phyloP scores from a whole-genome alignment of 2,113 vertebrate species.

The Phalacrocorax carbo region DNA sequence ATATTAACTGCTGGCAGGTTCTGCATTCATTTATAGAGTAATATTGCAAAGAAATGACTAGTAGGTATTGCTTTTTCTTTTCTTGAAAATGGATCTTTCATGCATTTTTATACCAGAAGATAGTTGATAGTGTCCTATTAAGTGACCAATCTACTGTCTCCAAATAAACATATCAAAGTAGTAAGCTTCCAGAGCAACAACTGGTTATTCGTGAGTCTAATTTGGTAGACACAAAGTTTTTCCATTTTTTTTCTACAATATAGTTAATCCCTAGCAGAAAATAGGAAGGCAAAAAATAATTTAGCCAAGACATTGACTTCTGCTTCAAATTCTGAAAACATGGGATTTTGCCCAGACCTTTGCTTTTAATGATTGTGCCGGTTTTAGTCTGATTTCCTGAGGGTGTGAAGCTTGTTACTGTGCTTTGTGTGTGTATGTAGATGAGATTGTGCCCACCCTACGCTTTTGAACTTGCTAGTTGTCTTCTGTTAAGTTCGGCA shows the following conservation, averaged over 20 bases:
- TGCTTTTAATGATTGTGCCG: slow-evolving; percentile 11
- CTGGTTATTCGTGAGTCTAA: background rate
- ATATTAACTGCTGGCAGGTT: slow-evolving; percentile 47
- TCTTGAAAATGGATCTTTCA: background rate
- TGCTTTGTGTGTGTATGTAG: slow-evolving; percentile 16
- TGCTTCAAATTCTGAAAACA: background rate
- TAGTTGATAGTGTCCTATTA: background rate
- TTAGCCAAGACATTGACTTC: slow-evolving; percentile 24
- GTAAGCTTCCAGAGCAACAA: background rate
- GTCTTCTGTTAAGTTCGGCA: background rate
- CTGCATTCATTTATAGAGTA: background rate
- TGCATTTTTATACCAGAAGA: background rate
- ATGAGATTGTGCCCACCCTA: slow-evolving; percentile 19
- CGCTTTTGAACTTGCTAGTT: slow-evolving; percentile 21
- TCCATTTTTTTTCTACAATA: background rate
- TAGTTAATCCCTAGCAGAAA: background rate
- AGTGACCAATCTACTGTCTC: background rate
- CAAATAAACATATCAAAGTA: background rate
- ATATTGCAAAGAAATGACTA: background rate
- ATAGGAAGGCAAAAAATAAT: slow-evolving; percentile 26
- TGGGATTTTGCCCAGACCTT: slow-evolving; percentile 36
- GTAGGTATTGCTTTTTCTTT: background rate
- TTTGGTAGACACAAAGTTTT: background rate
- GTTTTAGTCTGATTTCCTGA: slow-evolving; percentile 53
- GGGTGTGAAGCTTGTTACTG: slow-evolving; percentile 28